Base-by-base conservation (phyloP, 2,797 vertebrate species). In the Poecilia picta region DNA sequence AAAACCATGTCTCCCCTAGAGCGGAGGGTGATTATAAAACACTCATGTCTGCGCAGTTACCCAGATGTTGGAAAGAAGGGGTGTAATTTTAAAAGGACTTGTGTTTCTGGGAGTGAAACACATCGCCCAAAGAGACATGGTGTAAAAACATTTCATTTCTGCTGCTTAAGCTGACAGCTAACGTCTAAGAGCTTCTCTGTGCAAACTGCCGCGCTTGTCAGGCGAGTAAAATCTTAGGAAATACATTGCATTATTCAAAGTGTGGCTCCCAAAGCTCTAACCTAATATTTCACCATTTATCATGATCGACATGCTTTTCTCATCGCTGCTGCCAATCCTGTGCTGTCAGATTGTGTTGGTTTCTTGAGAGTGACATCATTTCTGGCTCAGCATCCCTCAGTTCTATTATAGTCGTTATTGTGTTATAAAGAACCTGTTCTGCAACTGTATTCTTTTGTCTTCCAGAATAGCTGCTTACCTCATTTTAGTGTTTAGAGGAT, bases 21-120 rank as follows among this genome's bases (percentile, higher is more conserved):
- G 85, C 86, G 87, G 84, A 87, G 85, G 70, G 77, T 76, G 79
- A 94, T 95, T 94, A 93, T 93, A 90, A 93, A 93, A 88, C 93
- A 92, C 88, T 89, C 83, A 80, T 84, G 88, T 90, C 90, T 92
- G 84, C 86, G 88, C 84, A 87, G 81, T 93, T 89, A 88, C 88
- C 87, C 92, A 93, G 91, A 92, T 92, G 91, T 92, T 85, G 81
- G 87, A 75, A 64, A 90, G 86, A 83, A 84, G 76, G 82, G 76
- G 81, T 86, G 88, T 77, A 83, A 83, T 62, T 87, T 86, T 90
- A 81, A 84, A 89, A 85, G 74, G 82, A 83, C 79, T 80, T 59
- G 72, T 64, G 45, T 53, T 82, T 80, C 68, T 75, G 66, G 75
- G 70, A 28, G 59, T 81, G 75, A 83, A 88, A 81, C 18, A 31